Conservation (phyloP, 2,888 invertebrate species). For the Ashinkailepas kermadecensis region DNA sequence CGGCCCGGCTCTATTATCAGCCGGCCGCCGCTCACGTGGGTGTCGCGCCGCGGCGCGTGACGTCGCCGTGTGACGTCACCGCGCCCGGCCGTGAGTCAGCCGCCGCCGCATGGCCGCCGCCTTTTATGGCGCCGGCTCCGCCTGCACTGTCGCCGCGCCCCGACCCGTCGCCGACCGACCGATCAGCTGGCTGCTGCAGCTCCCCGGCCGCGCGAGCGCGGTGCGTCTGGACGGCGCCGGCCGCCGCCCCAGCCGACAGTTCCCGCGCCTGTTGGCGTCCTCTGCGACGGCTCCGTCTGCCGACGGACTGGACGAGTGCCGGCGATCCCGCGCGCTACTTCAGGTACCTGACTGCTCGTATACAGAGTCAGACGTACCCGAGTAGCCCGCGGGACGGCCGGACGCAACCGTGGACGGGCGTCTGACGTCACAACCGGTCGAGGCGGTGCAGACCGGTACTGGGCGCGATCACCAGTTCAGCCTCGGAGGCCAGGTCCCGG, state of each 20-base stretch:
- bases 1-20: conserved; percentile 7
- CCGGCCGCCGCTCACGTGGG: conserved; percentile 2
- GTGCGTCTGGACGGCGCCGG: too few relatives aligned
- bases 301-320: conserved; percentile 18
- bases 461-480: too few relatives aligned
- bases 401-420: background rate
- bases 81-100: background rate
- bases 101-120: background rate
- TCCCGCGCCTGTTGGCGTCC: too few relatives aligned
- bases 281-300: background rate
- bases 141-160: too few relatives aligned
- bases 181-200: too few relatives aligned
- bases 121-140: too few relatives aligned
- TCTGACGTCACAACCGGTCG: too few relatives aligned
- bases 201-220: too few relatives aligned
- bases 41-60: background rate
- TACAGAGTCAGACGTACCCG: conserved; percentile 33
- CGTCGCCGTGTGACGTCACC: background rate
- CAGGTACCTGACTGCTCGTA: conserved; percentile 34
- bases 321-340: conserved; percentile 34
- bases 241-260: background rate
- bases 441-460: too few relatives aligned
- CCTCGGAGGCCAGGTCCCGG: too few relatives aligned
- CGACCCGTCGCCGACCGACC: too few relatives aligned
- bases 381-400: conserved; percentile 33